phyloP scores from a whole-genome alignment of 2,113 vertebrate species.

The Tichodroma muraria region DNA sequence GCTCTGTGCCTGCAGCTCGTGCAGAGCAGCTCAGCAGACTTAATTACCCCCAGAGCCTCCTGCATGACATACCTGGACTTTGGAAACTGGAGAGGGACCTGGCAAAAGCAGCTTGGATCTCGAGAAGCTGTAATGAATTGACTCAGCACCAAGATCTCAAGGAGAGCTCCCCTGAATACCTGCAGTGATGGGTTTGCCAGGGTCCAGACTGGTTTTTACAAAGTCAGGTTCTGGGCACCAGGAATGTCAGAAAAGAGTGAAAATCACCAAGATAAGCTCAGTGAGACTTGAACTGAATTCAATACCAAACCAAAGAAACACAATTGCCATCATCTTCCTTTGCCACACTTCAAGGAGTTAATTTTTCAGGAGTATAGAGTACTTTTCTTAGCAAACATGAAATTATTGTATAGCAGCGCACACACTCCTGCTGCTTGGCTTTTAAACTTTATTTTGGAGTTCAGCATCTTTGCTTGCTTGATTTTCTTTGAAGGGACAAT shows the following conservation, averaged over 20 bases:
- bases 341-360: not conserved
- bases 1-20: slow-evolving; percentile 23
- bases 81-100: slow-evolving; percentile 26
- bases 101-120: slow-evolving; percentile 13
- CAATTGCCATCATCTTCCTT: not conserved
- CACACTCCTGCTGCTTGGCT: not conserved
- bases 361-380: not conserved
- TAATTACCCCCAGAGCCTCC: slow-evolving; percentile 45
- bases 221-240: not conserved
- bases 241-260: not conserved
- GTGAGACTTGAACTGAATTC: not conserved
- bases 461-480: not conserved
- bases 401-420: not conserved
- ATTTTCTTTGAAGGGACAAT: not conserved
- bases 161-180: not conserved
- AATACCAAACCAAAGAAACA: not conserved
- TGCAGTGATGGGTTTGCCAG: slow-evolving; percentile 13
- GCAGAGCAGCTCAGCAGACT: slow-evolving; percentile 55
- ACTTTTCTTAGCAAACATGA: not conserved
- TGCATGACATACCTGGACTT: slow-evolving; percentile 13
- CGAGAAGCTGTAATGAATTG: slow-evolving; percentile 1
- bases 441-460: not conserved
- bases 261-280: not conserved
- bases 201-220: not conserved
- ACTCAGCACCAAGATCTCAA: not conserved